Percentiles rank a stretch among this genome's conserved stretches.
Evolutionary conservation across 2,888 invertebrate species (phyloP).

Genomic region (Tryphoninae sp.): DNA sequence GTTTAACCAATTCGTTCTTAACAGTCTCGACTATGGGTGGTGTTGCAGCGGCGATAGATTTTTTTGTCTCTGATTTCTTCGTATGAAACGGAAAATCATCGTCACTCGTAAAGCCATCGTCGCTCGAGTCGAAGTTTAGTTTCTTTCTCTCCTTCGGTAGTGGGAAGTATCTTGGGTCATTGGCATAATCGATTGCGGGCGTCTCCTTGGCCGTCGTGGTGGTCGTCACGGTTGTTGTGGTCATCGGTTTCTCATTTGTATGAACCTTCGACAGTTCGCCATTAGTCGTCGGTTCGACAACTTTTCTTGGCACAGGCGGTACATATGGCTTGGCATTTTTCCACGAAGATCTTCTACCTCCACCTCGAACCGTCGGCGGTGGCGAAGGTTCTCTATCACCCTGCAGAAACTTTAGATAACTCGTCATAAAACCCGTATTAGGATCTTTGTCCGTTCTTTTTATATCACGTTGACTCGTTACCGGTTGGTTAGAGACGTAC

Average conservation of each 20-base stretch:
- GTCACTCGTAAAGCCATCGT: constrained; percentile 84
- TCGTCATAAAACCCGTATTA: constrained; percentile 92
- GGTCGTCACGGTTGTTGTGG: constrained; percentile 80
- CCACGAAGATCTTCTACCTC: constrained; percentile 86
- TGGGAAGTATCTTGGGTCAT: constrained; percentile 89
- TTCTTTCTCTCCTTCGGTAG: constrained; percentile 88
- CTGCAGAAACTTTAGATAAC: constrained; percentile 92
- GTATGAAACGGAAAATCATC: constrained; percentile 82
- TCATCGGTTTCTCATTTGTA: constrained; percentile 64
- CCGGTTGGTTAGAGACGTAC: not conserved
- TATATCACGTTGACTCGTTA: constrained; percentile 82
- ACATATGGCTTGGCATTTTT: constrained; percentile 82
- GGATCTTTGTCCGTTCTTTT: constrained; percentile 83
- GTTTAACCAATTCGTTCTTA: constrained; percentile 63
- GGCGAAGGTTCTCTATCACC: constrained; percentile 92
- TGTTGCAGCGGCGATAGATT: constrained; percentile 50
- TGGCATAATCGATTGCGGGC: constrained; percentile 82
- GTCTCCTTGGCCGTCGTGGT: constrained; percentile 80
- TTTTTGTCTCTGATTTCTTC: constrained; percentile 75
- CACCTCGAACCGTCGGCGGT: constrained; percentile 87
- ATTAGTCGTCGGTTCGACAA: constrained; percentile 67
- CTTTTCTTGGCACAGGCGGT: constrained; percentile 70
- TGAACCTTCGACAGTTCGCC: constrained; percentile 67
- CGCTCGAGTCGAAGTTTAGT: constrained; percentile 86
- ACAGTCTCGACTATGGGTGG: constrained; percentile 32